Base-by-base conservation (phyloP, 2,888 invertebrate genomes). In the Ellobium chinense region DNA sequence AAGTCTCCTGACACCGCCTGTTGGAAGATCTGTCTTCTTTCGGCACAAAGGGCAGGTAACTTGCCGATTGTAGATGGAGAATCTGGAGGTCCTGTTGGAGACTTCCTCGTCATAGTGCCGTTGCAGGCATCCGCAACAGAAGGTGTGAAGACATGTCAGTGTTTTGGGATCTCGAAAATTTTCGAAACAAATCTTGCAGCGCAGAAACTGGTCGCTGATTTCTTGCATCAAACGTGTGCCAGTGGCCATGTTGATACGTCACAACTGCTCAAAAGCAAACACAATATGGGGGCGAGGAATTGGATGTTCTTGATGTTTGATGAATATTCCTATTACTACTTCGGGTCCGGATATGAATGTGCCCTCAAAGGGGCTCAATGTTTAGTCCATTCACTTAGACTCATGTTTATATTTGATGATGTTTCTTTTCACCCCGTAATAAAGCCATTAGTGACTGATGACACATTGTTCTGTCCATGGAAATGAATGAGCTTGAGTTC, bases 1-100 rank as follows among this genome's bases (percentile, higher is more conserved):
- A 27, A 93, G 87, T 46, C 91, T 87, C 58, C 89, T 83, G 7
- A 92, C 87, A 9, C 92, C 92, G 7, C 92, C 92, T 9, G 88
- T 85, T 2, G 93, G 92, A 18, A 93, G 84, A 29, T 92, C 91
- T 1, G 92, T 92, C 84, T 90, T 89, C 81, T 89, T 89, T 29
- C 91, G 89, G 83, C 93, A 93, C 27, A 92, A 82, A 9, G 93
- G 92, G 84, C 93, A 93, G 2, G 90, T 88, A 60, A 93, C 84
- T 58, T 88, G 85, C 7, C 92, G 85, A 39, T 58, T 78, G 84
- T 92, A 92, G 31, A 92, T 78, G 27, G 88, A 83, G 82, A 89
- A 92, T 34, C 89, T 82, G 4, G 83, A 58, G 9, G 90, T 86
- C 27, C 89, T 86, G 29, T 90, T 84, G 56, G 88, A 88, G 18